phyloP scores from a whole-genome alignment of 2,113 vertebrate genomes.

The Centrocercus urophasianus region DNA sequence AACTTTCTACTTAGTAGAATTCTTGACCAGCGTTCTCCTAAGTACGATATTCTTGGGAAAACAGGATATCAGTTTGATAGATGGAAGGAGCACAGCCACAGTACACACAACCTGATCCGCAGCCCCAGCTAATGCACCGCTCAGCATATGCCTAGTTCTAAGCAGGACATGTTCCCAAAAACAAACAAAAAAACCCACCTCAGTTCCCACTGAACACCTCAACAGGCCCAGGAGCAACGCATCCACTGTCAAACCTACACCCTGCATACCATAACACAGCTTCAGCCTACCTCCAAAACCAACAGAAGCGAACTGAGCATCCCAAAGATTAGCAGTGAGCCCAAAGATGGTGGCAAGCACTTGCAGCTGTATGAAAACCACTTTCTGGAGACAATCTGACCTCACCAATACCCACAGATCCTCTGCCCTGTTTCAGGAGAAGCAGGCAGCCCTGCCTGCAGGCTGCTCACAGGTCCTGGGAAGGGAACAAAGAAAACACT shows the following conservation, averaged over 20 bases:
- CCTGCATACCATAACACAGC: not conserved
- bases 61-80: slow-evolving; percentile 69
- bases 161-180: not conserved
- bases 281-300: not conserved
- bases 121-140: slow-evolving; percentile 22
- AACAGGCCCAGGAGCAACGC: not conserved
- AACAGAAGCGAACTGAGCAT: accelerated
- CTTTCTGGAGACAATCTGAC: not conserved
- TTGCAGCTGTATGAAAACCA: not conserved
- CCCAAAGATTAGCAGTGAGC: not conserved
- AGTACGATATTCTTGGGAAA: slow-evolving; percentile 71
- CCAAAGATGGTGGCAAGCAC: not conserved
- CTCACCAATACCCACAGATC: not conserved
- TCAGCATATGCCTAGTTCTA: not conserved
- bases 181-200: not conserved
- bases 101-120: slow-evolving; percentile 57
- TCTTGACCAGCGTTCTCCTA: slow-evolving; percentile 49
- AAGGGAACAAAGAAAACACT: not conserved
- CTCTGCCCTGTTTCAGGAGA: not conserved
- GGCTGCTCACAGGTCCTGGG: not conserved
- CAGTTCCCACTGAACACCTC: not conserved
- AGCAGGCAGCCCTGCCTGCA: not conserved
- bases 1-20: slow-evolving; percentile 44
- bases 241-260: not conserved
- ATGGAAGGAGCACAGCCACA: slow-evolving; percentile 64